phyloP scores from a whole-genome alignment of 35 echinoderm and acorn worm genomes.

The Apostichopus parvimensis region DNA sequence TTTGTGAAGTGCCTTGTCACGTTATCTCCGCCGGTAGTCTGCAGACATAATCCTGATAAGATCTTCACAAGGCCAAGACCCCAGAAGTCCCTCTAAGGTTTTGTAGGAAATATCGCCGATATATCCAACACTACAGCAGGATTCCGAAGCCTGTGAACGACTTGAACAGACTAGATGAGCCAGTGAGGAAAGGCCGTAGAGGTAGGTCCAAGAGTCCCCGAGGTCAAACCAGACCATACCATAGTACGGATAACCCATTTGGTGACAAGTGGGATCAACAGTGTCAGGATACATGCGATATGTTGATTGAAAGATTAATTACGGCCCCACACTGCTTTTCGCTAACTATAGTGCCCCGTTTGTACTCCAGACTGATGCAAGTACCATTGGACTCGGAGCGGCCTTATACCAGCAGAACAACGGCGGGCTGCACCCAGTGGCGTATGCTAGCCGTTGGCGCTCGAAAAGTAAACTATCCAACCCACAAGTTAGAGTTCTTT shows the following conservation, averaged over 20 bases:
- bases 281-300: slow-evolving; percentile 20
- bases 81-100: background rate
- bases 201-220: background rate
- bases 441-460: no score
- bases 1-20: slow-evolving; percentile 78
- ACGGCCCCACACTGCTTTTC: slow-evolving; percentile 17
- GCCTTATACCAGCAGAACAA: no score
- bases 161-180: background rate
- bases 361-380: background rate
- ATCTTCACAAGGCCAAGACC: slow-evolving; percentile 53
- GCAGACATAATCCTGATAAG: slow-evolving; percentile 60
- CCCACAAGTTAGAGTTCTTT: no score
- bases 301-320: slow-evolving; percentile 23
- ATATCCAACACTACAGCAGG: slow-evolving; percentile 12
- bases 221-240: no score
- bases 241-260: no score
- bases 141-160: background rate
- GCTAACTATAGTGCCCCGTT: slow-evolving; percentile 67
- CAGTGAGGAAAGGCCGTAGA: background rate
- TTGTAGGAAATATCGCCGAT: background rate
- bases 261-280: no score
- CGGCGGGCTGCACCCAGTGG: no score
- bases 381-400: no score
- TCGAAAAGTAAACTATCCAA: no score
- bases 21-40: slow-evolving; percentile 65